Percentiles rank a stretch among this genome's conserved stretches.
Evolutionary conservation across 2,888 invertebrate genomes (phyloP).

Genomic region (Drosophila nigritarsus): DNA sequence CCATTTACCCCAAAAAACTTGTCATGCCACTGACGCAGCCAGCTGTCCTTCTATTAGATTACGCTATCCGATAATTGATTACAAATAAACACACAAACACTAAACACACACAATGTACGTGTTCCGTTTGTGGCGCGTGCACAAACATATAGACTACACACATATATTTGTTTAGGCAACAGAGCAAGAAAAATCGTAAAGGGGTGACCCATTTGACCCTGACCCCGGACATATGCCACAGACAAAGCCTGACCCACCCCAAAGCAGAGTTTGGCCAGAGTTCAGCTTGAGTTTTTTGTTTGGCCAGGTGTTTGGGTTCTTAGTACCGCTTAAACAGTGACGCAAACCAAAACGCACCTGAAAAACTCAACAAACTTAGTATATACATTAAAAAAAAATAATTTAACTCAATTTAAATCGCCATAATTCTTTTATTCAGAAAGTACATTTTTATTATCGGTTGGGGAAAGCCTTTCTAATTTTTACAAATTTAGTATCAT

Average conservation of each 20-base stretch:
- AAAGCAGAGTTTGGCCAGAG: slow-evolving; percentile 12
- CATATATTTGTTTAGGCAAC: slow-evolving; percentile 67
- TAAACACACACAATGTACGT: slow-evolving; percentile 18
- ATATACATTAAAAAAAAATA: not conserved
- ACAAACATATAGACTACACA: slow-evolving; percentile 26
- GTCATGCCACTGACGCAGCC: slow-evolving; percentile 29
- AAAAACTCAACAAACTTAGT: slow-evolving; percentile 46
- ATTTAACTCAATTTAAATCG: not conserved
- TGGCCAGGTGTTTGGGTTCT: slow-evolving; percentile 63
- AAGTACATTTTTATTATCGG: not conserved
- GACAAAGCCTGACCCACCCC: slow-evolving; percentile 43
- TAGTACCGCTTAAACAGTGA: not conserved
- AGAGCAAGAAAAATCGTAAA: slow-evolving; percentile 28
- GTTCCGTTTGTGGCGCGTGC: slow-evolving; percentile 21
- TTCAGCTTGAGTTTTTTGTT: slow-evolving; percentile 42
- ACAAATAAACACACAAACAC: slow-evolving; percentile 58
- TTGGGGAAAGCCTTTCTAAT: not conserved
- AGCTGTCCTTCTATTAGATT: slow-evolving; percentile 67
- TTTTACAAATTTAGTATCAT: too few relatives aligned
- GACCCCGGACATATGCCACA: slow-evolving; percentile 36
- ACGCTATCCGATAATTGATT: slow-evolving; percentile 74
- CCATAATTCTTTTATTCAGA: too few relatives aligned
- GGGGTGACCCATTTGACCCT: slow-evolving; percentile 67
- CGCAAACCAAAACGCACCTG: slow-evolving; percentile 30
- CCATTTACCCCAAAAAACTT: slow-evolving; percentile 20